Conservation (phyloP, 2,113 vertebrate genomes). For the Promerops cafer region DNA sequence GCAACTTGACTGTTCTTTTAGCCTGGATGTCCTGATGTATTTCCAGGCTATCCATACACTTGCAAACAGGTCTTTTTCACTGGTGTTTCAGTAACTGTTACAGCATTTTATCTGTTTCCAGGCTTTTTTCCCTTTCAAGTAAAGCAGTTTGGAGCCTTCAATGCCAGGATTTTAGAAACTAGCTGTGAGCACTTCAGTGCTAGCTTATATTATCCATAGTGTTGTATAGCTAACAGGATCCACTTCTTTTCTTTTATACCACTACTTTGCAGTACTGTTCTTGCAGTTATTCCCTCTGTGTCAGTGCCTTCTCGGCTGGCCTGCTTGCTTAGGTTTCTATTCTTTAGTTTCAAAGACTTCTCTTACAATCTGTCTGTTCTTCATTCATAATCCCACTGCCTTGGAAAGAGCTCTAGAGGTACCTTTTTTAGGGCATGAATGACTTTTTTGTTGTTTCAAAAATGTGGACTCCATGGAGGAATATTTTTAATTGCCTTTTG, state of each 20-base stretch:
- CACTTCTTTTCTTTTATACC: slow-evolving; percentile 24
- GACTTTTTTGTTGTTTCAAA: slow-evolving; percentile 13
- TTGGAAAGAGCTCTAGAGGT: neutral
- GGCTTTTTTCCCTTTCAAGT: slow-evolving; percentile 44
- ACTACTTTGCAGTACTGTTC: slow-evolving; percentile 23
- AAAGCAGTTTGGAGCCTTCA: slow-evolving; percentile 18
- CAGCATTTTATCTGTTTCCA: slow-evolving; percentile 48
- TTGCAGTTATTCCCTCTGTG: slow-evolving; percentile 35
- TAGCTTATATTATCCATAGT: neutral
- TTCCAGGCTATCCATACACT: neutral
- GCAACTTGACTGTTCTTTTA: neutral
- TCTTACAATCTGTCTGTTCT: slow-evolving; percentile 27
- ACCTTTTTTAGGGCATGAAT: slow-evolving; percentile 13
- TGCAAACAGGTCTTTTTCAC: slow-evolving; percentile 11
- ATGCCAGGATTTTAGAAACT: slow-evolving; percentile 44
- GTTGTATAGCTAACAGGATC: slow-evolving; percentile 30
- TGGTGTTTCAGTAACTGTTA: slow-evolving; percentile 13
- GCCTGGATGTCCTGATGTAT: neutral
- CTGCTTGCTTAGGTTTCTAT: slow-evolving; percentile 51
- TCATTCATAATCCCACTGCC: slow-evolving; percentile 21
- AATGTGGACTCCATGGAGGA: neutral
- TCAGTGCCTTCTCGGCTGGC: slow-evolving; percentile 9
- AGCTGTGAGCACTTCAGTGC: slow-evolving; percentile 37
- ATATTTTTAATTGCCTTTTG: slow-evolving; percentile 51
- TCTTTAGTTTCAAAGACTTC: slow-evolving; percentile 53